phyloP scores from a whole-genome alignment of 2,888 invertebrate genomes.

The Papilio gigon region DNA sequence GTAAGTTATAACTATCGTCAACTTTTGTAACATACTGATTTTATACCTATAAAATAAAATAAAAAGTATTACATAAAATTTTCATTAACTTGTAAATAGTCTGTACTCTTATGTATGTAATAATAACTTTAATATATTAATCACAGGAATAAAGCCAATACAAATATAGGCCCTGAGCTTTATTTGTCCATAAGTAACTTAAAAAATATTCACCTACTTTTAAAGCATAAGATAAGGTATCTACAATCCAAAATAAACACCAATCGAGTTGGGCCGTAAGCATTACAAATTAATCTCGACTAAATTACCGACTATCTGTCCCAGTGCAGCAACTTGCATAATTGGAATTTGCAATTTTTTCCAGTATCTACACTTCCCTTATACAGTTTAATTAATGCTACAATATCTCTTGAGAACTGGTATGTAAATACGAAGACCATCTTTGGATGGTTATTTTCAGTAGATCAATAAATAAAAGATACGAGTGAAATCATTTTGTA shows the following conservation, averaged over 20 bases:
- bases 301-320: constrained; percentile 69
- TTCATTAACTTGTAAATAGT: no score
- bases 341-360: constrained; percentile 37
- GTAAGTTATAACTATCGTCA: no score
- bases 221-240: constrained; percentile 39
- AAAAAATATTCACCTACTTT: neutral
- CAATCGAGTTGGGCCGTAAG: constrained; percentile 58
- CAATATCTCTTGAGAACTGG: constrained; percentile 16
- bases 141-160: no score
- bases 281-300: constrained; percentile 72
- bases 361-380: constrained; percentile 26
- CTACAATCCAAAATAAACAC: constrained; percentile 40
- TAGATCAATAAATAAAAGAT: constrained; percentile 21
- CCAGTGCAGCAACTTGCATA: constrained; percentile 54
- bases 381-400: constrained; percentile 32
- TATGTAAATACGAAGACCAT: constrained; percentile 21
- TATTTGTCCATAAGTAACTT: no score
- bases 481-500: neutral
- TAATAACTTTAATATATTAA: no score
- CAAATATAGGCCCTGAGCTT: no score
- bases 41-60: no score
- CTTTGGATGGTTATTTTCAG: neutral
- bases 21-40: no score
- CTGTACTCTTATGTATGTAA: no score
- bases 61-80: no score